Evolutionary conservation across 1,140 invertebrate genomes (phyloP), one percentile per base, ranked within the genome.

Genomic region (Bombus ignitus): DNA sequence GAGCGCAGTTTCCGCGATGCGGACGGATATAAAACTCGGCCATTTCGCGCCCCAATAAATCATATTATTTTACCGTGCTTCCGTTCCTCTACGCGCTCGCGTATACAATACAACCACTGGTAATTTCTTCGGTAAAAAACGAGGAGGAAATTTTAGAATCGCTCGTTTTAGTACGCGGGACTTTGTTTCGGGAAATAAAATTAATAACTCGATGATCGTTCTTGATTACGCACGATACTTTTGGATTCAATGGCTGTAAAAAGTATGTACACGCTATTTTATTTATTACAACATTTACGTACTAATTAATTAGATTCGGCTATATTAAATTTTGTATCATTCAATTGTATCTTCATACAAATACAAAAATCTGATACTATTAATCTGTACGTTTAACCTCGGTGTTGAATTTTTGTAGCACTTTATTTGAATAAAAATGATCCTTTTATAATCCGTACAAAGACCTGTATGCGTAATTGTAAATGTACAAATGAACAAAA

Each of bases 11-110:
- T 28, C 71, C 71, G 71, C 57, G 71, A 65, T 62, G 70, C 53
- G 80, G n/a, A 82, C 39, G 81, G 71, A 82, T 82, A 82, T 82
- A 82, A 82, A 82, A 75, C 71, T 74, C 71, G 71, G 28, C 32
- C 39, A 57, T 82, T 47, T 62, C 80, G 57, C 53, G 71, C 71
- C n/a, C 37, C 81, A 62, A 75, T 82, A 82, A 82, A 82, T 82
- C 71, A 82, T 82, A 75, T 65, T 82, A 66, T 82, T 82, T 82
- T 28, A 35, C 13, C n/a, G 25, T 18, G 6, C 32, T 44, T 65
- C 28, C 39, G 59, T 18, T 13, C 5, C 22, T 12, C 13, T 22
- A 1, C 42, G 35, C 28, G 22, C 35, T 42, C 5, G 15, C 37
- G 35, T 32, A 15, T 22, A 32, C 35, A 22, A 28, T 28, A 37